These are phyloP conservation scores for Acanthococcus lagerstroemiae DNA, from an alignment of 2,888 invertebrate species.

Conservation along the genomic window DNA sequence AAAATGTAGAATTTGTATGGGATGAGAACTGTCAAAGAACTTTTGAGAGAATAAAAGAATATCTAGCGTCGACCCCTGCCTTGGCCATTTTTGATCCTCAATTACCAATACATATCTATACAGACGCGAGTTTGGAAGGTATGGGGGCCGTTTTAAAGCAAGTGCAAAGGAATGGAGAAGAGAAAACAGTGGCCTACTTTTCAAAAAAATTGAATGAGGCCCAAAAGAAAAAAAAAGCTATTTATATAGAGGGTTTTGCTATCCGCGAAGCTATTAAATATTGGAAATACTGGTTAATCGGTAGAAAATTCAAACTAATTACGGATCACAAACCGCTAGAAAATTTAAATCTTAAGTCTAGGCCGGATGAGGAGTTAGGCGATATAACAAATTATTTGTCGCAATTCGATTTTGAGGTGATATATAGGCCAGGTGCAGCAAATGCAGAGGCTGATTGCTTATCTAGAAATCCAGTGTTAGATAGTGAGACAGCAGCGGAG, in stretches of 20 bases:
- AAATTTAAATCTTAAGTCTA: not conserved
- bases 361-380: not conserved
- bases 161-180: not conserved
- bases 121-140: not conserved
- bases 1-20: not conserved
- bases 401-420: not conserved
- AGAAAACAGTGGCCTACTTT: not conserved
- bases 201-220: not conserved
- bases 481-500: not conserved
- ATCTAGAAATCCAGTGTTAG: not conserved
- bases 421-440: not conserved
- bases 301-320: not conserved
- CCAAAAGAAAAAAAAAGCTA: slow-evolving; percentile 3
- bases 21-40: not conserved
- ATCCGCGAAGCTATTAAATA: not conserved
- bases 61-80: not conserved
- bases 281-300: not conserved
- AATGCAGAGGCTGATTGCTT: not conserved
- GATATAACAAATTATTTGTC: not conserved
- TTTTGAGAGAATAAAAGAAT: not conserved
- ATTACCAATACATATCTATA: not conserved
- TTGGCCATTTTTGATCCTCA: not conserved
- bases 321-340: not conserved
- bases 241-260: not conserved
- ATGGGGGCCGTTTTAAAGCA: not conserved